These are phyloP conservation scores for Vulpes vulpes DNA, from an alignment of 2,113 vertebrate genomes.

Conservation along the genomic window DNA sequence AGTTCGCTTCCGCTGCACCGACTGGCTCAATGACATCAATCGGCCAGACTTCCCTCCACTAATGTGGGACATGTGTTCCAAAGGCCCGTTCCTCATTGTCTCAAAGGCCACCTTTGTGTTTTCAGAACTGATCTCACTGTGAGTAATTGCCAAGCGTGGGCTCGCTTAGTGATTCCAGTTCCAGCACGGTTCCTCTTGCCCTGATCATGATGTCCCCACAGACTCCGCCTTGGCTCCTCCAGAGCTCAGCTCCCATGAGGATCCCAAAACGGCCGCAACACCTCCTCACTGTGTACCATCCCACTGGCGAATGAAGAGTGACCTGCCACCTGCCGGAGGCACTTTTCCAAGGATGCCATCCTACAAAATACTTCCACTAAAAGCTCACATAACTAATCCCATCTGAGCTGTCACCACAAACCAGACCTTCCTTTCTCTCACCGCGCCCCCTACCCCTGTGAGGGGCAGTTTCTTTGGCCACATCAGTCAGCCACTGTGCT, in stretches of 20 bases:
- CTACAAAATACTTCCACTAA: not conserved
- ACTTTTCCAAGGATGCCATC: not conserved
- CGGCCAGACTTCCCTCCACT: not conserved
- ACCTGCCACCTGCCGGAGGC: not conserved
- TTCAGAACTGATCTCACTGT: constrained; percentile 46
- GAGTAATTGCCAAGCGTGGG: constrained; percentile 42
- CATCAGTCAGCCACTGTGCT: rapidly evolving
- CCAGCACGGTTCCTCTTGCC: not conserved
- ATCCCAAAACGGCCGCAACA: not conserved
- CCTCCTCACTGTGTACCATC: not conserved
- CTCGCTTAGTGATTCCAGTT: not conserved
- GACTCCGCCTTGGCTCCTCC: not conserved
- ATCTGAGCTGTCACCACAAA: not conserved
- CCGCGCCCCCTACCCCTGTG: rapidly evolving
- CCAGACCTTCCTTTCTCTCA: not conserved
- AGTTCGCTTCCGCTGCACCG: not conserved
- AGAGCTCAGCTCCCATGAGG: not conserved
- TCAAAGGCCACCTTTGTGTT: constrained; percentile 1
- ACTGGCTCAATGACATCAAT: not conserved
- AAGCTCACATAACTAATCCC: not conserved
- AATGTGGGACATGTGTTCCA: not conserved
- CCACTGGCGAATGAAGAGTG: not conserved
- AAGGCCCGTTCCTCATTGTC: not conserved
- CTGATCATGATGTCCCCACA: not conserved
- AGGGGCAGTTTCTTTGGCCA: not conserved